A percentile compares a stretch with the other conserved stretches of the same genome.
These are phyloP conservation scores for Elachura formosa DNA, from an alignment of 2,113 vertebrate genomes.

Conservation along the genomic window DNA sequence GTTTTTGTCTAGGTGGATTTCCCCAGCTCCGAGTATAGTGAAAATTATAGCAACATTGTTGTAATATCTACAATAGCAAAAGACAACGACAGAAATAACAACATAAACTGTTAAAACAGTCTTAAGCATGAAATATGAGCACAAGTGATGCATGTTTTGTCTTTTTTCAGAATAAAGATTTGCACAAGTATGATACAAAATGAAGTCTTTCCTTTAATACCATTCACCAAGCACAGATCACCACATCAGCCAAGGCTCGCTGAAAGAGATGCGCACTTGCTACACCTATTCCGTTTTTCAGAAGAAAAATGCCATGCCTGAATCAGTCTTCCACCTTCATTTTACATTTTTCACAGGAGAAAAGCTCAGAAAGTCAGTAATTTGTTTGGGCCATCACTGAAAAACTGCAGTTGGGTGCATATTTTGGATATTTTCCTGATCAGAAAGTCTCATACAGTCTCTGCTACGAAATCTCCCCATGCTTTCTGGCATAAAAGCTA, in stretches of 20 bases:
- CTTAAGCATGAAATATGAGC: not conserved
- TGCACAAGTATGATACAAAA: not conserved
- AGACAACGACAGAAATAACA: not conserved
- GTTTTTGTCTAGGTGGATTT: not conserved
- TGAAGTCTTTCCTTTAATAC: not conserved
- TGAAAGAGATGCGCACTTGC: not conserved
- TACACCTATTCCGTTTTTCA: not conserved
- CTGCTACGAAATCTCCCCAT: not conserved
- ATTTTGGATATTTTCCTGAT: not conserved
- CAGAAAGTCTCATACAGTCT: not conserved
- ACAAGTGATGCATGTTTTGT: not conserved
- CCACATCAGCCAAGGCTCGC: accelerated
- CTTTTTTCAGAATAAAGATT: not conserved
- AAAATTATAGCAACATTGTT: not conserved
- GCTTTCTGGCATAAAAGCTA: not conserved
- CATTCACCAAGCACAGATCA: not conserved
- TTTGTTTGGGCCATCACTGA: not conserved
- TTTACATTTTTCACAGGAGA: not conserved
- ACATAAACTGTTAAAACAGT: not conserved
- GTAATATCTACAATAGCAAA: not conserved
- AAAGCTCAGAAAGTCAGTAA: not conserved
- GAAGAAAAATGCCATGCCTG: not conserved
- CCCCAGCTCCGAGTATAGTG: not conserved
- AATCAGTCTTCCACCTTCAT: not conserved
- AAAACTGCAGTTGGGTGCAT: not conserved